phyloP scores from a whole-genome alignment of 2,797 vertebrate species.

The Glyptemys insculpta region DNA sequence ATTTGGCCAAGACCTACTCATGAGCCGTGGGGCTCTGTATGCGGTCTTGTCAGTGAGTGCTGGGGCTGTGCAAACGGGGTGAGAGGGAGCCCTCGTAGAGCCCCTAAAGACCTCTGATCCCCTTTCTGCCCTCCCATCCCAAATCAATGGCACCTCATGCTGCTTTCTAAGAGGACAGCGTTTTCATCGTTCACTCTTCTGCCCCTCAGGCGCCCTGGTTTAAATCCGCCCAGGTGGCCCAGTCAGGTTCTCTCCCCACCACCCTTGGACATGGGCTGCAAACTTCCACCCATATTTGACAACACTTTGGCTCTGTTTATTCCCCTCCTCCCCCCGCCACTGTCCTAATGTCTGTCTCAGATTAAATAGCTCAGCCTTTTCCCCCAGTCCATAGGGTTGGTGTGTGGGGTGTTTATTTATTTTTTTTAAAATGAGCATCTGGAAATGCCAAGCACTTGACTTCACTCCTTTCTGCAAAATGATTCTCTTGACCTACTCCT shows the following conservation, averaged over 20 bases:
- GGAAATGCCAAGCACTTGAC: fast-evolving
- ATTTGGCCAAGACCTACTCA: fast-evolving
- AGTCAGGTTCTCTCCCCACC: too few relatives aligned
- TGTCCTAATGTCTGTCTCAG: fast-evolving
- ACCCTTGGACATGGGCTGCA: background rate
- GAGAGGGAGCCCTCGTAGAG: background rate
- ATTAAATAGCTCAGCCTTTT: background rate
- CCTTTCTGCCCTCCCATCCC: background rate
- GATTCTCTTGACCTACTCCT: background rate
- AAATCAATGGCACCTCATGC: background rate
- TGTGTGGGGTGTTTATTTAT: too few relatives aligned
- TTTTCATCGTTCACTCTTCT: background rate
- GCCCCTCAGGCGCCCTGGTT: too few relatives aligned
- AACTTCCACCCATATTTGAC: background rate
- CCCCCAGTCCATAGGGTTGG: fast-evolving
- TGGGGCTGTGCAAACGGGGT: fast-evolving
- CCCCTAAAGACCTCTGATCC: background rate
- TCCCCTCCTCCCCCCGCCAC: fast-evolving
- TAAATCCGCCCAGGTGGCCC: background rate
- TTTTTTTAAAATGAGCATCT: background rate
- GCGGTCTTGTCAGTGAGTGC: background rate
- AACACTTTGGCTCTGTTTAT: fast-evolving
- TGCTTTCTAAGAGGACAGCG: too few relatives aligned
- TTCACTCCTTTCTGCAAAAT: background rate
- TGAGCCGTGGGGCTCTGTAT: background rate